Conservation (phyloP, 1,140 invertebrate genomes). For the Phocides pigmalion region DNA sequence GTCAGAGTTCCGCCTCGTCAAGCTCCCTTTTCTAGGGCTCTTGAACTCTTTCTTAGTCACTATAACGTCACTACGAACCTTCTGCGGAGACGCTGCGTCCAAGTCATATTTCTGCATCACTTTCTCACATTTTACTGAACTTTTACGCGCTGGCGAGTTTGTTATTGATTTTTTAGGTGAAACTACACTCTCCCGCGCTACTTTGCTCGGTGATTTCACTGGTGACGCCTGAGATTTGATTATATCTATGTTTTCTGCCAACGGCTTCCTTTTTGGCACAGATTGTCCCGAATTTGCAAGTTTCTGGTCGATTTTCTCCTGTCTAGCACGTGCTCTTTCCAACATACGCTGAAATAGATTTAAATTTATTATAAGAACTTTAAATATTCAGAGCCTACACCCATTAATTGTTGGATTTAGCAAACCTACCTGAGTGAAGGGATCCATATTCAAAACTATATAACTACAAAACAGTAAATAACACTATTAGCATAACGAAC, state of each 20-base stretch:
- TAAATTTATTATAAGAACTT: conserved; percentile 21
- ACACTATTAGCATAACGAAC: conserved; percentile 37
- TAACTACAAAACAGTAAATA: conserved; percentile 24
- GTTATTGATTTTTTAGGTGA: conserved; percentile 59
- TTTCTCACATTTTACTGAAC: conserved; percentile 44
- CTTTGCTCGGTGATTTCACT: conserved; percentile 59
- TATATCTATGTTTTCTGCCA: conserved; percentile 65
- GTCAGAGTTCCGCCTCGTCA: conserved; percentile 65
- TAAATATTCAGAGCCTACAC: conserved; percentile 22
- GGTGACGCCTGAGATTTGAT: conserved; percentile 55
- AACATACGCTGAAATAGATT: conserved; percentile 76
- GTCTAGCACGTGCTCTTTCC: conserved; percentile 76
- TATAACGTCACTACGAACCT: conserved; percentile 58
- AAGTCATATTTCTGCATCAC: conserved; percentile 53
- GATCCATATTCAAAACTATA: conserved; percentile 64
- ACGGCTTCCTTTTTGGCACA: conserved; percentile 69
- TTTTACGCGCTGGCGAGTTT: conserved; percentile 21
- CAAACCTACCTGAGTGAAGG: conserved; percentile 78
- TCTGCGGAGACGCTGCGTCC: conserved; percentile 45
- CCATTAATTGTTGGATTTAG: conserved; percentile 44
- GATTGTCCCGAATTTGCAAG: conserved; percentile 72
- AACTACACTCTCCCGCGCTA: conserved; percentile 45
- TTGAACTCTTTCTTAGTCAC: conserved; percentile 73
- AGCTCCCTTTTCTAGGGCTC: conserved; percentile 58
- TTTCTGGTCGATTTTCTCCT: conserved; percentile 82